Evolutionary conservation across 2,113 vertebrate genomes (phyloP).

Genomic region (Lethenteron reissneri): DNA sequence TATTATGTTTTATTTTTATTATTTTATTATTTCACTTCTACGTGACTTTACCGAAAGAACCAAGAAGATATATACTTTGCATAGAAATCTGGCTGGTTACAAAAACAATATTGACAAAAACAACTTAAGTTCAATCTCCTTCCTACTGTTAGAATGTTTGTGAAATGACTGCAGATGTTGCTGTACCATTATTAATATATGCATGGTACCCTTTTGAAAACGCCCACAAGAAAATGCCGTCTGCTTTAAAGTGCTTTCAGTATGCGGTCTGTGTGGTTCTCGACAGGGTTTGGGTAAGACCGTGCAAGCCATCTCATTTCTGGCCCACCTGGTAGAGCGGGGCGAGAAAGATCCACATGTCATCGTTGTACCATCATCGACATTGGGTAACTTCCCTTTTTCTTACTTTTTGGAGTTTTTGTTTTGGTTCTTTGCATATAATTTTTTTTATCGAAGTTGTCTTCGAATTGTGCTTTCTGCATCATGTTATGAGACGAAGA

Average conservation of each 20-base stretch:
- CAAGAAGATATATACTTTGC: neutral
- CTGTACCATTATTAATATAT: neutral
- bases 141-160: neutral
- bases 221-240: neutral
- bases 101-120: neutral
- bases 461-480: neutral
- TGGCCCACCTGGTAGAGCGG: conserved; percentile 53
- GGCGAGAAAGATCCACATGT: conserved; percentile 61
- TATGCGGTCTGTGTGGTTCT: conserved; percentile 10
- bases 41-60: no score
- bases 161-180: neutral
- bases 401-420: neutral
- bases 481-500: no score
- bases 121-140: neutral
- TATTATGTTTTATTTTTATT: no score
- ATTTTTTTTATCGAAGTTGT: conserved; percentile 12
- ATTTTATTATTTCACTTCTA: no score
- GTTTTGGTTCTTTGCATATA: neutral
- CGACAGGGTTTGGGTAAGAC: conserved; percentile 82
- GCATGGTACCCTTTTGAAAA: neutral
- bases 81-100: neutral
- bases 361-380: conserved; percentile 76
- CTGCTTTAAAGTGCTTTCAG: neutral
- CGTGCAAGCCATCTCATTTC: conserved; percentile 80
- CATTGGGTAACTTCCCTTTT: conserved; percentile 35